Base-by-base conservation (phyloP, 2,113 vertebrate species). In the Lichenostomus cassidix region DNA sequence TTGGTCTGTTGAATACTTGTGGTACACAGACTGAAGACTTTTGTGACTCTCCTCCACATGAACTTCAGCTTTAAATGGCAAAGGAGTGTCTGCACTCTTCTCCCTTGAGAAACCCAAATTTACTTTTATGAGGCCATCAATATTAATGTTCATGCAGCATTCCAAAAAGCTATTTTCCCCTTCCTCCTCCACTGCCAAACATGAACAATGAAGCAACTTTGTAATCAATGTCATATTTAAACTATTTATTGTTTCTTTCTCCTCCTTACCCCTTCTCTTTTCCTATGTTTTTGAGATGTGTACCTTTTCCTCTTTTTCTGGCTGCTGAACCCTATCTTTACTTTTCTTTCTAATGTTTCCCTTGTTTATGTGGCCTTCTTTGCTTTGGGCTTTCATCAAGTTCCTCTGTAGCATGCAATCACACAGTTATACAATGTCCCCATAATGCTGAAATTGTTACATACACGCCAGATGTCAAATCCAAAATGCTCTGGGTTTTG, bases 151-250 rank as follows among this genome's bases (percentile, higher is more conserved):
- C 39, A 59, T 17, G 46, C 5, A 1, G 56, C 63, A 56, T 77
- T 92, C 85, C 13, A 4, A 76, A 87, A 90, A 67, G 55, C 71
- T 86, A 4, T 67, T 87, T 92, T 25, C 49, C 60, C 27, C 16
- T 87, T 88, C 55, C 31, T 81, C 69, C 86, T 81, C n/a, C 11
- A 7, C 44, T 65, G 56, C 83, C 85, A 83, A 80, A 77, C 13
- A 24, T 28, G 68, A 91, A 91, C 74, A 84, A 82, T 33, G 49
- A 71, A 91, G 44, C 35, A 87, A 85, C 37, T 76, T 82, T 9
- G 12, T 84, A 94, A 96, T 90, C 63, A 83, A 88, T 42, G 33
- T 77, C 50, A 74, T 86, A 68, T 77, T 83, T 76, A 80, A 95
- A 83, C 14, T 49, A 15, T 47, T 89, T 75, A 35, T 91, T 79